Conservation (phyloP, 1,140 invertebrate genomes). For the Heliconius nattereri region DNA sequence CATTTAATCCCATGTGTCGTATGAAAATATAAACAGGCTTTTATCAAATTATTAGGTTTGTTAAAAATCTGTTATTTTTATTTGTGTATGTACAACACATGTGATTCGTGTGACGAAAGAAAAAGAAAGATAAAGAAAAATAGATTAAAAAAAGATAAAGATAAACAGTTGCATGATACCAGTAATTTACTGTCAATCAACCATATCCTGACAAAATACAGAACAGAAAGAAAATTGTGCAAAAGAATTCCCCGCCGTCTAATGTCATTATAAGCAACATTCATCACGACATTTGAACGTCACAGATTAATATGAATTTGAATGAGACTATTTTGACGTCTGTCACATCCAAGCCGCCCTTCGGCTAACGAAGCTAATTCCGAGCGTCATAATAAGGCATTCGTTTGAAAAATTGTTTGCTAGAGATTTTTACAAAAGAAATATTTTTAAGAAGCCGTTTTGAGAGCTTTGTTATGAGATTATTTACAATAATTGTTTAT, state of each 20-base stretch:
- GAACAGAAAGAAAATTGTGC: conserved; percentile 9
- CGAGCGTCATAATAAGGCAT: conserved; percentile 55
- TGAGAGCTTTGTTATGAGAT: background rate
- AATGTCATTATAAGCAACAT: conserved; percentile 36
- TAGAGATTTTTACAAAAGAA: conserved; percentile 12
- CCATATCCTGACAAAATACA: background rate
- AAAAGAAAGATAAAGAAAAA: background rate
- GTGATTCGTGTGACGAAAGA: no score
- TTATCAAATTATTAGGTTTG: background rate
- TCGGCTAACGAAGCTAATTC: conserved; percentile 75
- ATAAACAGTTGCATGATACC: conserved; percentile 14
- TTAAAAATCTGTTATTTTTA: background rate
- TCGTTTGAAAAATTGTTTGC: conserved; percentile 48
- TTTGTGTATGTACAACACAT: no score
- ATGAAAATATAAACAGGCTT: conserved; percentile 39
- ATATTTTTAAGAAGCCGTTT: conserved; percentile 16
- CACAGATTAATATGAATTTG: conserved; percentile 51
- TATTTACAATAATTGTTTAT: conserved; percentile 14
- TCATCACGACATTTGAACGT: conserved; percentile 47
- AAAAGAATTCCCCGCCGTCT: conserved; percentile 25
- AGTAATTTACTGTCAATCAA: conserved; percentile 18
- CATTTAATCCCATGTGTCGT: conserved; percentile 44
- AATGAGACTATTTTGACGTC: conserved; percentile 72
- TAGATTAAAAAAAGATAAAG: background rate
- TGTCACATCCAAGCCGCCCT: conserved; percentile 69